Conservation (phyloP, 2,888 invertebrate species). For the Chelonus formosanus region DNA sequence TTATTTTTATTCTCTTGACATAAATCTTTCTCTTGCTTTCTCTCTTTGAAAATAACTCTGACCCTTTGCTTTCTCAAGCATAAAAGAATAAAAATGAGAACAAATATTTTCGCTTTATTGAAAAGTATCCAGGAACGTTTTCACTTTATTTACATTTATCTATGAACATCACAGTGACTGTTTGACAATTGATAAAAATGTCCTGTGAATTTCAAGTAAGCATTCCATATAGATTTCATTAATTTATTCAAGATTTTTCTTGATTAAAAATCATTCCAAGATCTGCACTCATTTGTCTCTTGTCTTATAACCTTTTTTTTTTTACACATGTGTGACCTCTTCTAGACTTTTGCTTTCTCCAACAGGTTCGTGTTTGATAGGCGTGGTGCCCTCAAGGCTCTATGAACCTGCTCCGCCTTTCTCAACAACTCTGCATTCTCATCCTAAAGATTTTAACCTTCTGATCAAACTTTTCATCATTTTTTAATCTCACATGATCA, state of each 20-base stretch:
- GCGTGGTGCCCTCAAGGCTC: constrained; percentile 48
- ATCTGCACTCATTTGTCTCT: constrained; percentile 8
- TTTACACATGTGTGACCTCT: constrained; percentile 7
- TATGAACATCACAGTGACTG: no score
- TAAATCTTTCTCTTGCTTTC: not conserved
- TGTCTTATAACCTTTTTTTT: constrained; percentile 2
- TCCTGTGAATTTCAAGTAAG: no score
- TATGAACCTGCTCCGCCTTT: constrained; percentile 46
- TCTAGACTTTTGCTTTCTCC: constrained; percentile 7
- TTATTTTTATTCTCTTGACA: constrained; percentile 6
- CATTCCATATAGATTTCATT: no score
- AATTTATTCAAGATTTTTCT: no score
- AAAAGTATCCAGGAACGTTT: no score
- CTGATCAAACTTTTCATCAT: no score
- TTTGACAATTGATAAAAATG: no score
- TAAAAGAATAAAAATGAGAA: no score
- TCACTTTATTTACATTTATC: no score
- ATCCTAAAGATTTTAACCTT: constrained; percentile 28
- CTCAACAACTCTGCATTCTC: constrained; percentile 22
- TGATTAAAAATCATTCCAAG: no score
- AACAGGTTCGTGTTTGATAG: constrained; percentile 48
- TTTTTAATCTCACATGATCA: not conserved
- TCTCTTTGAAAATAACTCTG: not conserved
- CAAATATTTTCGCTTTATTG: no score
- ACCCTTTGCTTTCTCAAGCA: no score